Percentiles rank a stretch among this genome's conserved stretches.
Conservation (phyloP, 2,113 vertebrate genomes). For the Leuciscus idus region DNA sequence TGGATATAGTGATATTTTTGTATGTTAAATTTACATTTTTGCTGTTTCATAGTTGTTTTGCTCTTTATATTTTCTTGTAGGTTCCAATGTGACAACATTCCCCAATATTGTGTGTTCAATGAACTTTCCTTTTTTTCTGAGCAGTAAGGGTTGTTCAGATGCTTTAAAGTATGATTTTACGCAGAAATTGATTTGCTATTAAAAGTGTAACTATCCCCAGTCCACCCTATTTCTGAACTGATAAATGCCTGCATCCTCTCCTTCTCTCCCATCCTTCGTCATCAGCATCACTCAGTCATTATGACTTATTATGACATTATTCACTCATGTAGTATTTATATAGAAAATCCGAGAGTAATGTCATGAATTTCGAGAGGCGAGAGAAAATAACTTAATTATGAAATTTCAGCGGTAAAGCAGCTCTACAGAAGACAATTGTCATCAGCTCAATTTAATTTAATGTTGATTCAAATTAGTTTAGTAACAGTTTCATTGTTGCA, state of each 20-base stretch:
- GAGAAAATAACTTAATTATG: neutral
- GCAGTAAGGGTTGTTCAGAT: neutral
- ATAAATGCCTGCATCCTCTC: neutral
- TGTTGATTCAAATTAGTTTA: no score
- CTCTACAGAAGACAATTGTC: no score
- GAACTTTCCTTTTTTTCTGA: neutral
- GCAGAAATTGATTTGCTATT: neutral
- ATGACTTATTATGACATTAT: neutral
- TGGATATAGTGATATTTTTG: no score
- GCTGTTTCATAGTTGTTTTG: no score
- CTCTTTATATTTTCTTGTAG: neutral
- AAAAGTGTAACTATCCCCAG: neutral
- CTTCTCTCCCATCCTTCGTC: neutral
- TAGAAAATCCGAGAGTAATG: neutral
- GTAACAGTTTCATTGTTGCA: no score
- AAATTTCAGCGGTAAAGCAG: no score
- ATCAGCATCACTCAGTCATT: neutral
- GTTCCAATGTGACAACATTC: neutral
- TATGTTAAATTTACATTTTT: no score
- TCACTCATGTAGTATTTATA: neutral
- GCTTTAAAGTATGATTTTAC: neutral
- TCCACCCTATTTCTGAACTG: neutral
- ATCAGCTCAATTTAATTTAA: no score
- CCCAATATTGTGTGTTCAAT: no score
- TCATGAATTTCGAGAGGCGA: neutral